Evolutionary conservation across 1,140 invertebrate species (phyloP).

Genomic region (Drosophila sucinea): DNA sequence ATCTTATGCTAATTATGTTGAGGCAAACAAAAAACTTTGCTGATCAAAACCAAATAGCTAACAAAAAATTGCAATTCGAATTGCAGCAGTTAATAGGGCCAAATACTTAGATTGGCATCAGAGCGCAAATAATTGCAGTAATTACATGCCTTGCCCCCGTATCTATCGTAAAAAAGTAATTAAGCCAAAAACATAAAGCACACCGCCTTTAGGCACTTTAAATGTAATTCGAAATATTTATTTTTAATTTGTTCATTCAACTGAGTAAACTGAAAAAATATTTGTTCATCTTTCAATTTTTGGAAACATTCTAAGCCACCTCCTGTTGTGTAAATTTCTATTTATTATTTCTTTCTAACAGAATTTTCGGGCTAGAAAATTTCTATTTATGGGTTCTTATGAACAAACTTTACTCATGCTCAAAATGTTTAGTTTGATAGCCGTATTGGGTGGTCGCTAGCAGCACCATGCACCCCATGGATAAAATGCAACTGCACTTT

Average conservation of each 20-base stretch:
- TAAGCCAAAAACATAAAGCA: slow-evolving; percentile 16
- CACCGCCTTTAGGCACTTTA: not conserved
- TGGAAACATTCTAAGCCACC: too few relatives aligned
- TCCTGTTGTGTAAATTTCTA: too few relatives aligned
- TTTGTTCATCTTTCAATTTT: not conserved
- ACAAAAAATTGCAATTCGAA: slow-evolving; percentile 26
- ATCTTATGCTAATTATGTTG: slow-evolving; percentile 48
- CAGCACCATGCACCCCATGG: too few relatives aligned
- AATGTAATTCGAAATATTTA: not conserved
- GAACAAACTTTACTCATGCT: too few relatives aligned
- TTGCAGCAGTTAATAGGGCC: slow-evolving; percentile 24
- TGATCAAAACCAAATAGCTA: slow-evolving; percentile 24
- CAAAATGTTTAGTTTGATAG: too few relatives aligned
- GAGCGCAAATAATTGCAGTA: slow-evolving; percentile 50
- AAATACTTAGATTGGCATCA: slow-evolving; percentile 40
- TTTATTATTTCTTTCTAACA: too few relatives aligned
- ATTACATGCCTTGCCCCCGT: slow-evolving; percentile 39
- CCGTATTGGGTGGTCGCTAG: too few relatives aligned
- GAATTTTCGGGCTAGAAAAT: too few relatives aligned
- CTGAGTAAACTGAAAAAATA: not conserved
- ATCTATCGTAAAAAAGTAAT: slow-evolving; percentile 47
- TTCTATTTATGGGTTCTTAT: too few relatives aligned
- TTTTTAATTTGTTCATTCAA: not conserved
- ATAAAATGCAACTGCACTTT: too few relatives aligned
- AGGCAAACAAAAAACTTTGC: slow-evolving; percentile 21